phyloP scores from a whole-genome alignment of 1,140 invertebrate species.

The Gryon sp. region DNA sequence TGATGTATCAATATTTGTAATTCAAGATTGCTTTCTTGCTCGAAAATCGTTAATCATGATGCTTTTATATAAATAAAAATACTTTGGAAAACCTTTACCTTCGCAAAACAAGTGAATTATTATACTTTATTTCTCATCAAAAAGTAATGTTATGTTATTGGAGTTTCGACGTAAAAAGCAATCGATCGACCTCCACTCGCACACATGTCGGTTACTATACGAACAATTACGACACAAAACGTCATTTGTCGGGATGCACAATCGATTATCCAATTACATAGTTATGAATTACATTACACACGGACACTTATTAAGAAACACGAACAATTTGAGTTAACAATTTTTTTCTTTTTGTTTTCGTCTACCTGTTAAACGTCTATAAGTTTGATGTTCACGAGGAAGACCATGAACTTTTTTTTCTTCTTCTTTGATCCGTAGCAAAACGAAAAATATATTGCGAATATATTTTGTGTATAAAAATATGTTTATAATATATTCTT shows the following conservation, averaged over 20 bases:
- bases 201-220: conserved; percentile 18
- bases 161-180: conserved; percentile 34
- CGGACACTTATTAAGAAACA: too few species aligned
- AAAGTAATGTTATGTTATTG: conserved; percentile 39
- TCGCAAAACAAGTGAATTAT: conserved; percentile 46
- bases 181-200: conserved; percentile 56
- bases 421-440: too few species aligned
- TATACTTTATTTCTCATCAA: conserved; percentile 53
- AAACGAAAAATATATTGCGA: too few species aligned
- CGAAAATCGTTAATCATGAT: conserved; percentile 35
- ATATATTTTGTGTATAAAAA: too few species aligned
- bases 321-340: neutral
- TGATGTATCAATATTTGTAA: conserved; percentile 8
- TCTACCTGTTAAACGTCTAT: too few species aligned
- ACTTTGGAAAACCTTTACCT: conserved; percentile 53
- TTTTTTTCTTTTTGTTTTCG: too few species aligned
- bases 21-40: neutral
- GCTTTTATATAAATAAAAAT: conserved; percentile 45
- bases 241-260: conserved; percentile 15
- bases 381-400: too few species aligned
- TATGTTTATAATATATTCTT: too few species aligned
- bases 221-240: conserved; percentile 47
- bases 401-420: neutral
- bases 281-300: conserved; percentile 32
- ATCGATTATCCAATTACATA: conserved; percentile 56